Evolutionary conservation across 2,113 vertebrate genomes (phyloP), one percentile per base, ranked within the genome.

Genomic region (Menura novaehollandiae): DNA sequence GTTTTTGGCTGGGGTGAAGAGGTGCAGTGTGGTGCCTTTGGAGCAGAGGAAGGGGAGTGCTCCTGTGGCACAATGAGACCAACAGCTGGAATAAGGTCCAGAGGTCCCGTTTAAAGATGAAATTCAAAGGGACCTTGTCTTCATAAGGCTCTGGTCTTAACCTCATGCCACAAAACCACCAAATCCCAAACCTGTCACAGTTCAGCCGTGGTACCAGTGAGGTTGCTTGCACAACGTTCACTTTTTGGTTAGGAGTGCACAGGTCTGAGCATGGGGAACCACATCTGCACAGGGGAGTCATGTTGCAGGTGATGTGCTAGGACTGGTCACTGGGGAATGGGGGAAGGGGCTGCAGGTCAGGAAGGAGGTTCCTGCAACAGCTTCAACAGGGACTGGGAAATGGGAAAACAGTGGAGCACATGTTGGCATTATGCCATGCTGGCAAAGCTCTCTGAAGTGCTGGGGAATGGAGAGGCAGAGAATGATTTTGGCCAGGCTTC

Each of bases 401-500:
- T 46, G 44, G 56, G 49, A 47, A 89, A 80, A 64, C 1, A 1
- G 35, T 28, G 49, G 89, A 92, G 83, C 52, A 47, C 24, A 85
- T 69, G 49, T 1, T 93, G 91, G 92, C 83, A 15, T 64, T 10
- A 3, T 7, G 69, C 79, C 41, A 0, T 10, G 4, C 77, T 96
- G 93, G 93, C 88, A 93, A 71, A 92, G 82, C 85, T 92, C 55
- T 62, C 56, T 16, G 60, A 47, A 77, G 52, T 24, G 56, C 85
- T 55, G 47, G 41, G 68, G 79, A 90, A 71, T 1, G 32, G 73
- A 72, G 73, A 63, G 78, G 69, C 90, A 92, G 60, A 55, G 69
- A 89, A 64, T 27, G 15, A 75, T 85, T 92, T 81, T 95, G 95
- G 95, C 85, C 80, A 60, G 68, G 49, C 51, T 91, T 93, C 90